These are phyloP conservation scores for Telenomus remus DNA, from an alignment of 1,140 invertebrate species.

Conservation along the genomic window DNA sequence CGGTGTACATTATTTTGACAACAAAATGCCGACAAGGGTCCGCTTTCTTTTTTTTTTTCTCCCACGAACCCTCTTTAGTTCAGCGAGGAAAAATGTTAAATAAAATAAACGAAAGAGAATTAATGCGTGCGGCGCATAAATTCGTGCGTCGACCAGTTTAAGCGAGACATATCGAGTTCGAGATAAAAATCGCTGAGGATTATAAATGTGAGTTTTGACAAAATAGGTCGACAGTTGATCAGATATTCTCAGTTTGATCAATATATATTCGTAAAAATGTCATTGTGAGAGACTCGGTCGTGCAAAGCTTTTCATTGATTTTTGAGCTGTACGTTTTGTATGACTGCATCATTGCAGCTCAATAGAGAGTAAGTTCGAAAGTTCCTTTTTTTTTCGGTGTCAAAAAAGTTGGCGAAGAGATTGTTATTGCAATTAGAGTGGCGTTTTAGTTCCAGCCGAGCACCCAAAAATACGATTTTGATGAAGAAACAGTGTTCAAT, in stretches of 20 bases:
- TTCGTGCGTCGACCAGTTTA: conserved; percentile 11
- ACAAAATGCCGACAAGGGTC: conserved; percentile 15
- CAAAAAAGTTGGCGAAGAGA: too few species aligned
- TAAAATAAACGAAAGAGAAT: conserved; percentile 7
- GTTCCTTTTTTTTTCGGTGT: too few species aligned
- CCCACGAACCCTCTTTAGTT: too few species aligned
- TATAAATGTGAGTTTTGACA: conserved; percentile 23
- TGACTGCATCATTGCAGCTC: conserved; percentile 9
- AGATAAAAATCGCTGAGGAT: conserved; percentile 24
- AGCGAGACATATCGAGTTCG: conserved; percentile 14
- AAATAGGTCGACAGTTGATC: conserved; percentile 34
- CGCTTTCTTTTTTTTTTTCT: too few species aligned
- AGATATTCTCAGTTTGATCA: conserved; percentile 19
- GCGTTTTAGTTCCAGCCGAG: background rate
- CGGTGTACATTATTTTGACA: conserved; percentile 20
- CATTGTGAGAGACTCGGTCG: conserved; percentile 11
- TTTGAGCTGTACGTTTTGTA: conserved; percentile 23
- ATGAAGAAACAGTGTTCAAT: conserved; percentile 29
- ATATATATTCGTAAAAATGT: conserved; percentile 27
- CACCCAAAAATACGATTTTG: conserved; percentile 26
- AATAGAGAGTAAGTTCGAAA: too few species aligned
- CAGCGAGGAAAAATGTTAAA: background rate
- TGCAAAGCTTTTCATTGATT: conserved; percentile 16
- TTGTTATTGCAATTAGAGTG: too few species aligned
- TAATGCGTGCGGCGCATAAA: background rate